These are phyloP conservation scores for Anticlea derivata DNA, from an alignment of 2,888 invertebrate genomes.

Conservation along the genomic window DNA sequence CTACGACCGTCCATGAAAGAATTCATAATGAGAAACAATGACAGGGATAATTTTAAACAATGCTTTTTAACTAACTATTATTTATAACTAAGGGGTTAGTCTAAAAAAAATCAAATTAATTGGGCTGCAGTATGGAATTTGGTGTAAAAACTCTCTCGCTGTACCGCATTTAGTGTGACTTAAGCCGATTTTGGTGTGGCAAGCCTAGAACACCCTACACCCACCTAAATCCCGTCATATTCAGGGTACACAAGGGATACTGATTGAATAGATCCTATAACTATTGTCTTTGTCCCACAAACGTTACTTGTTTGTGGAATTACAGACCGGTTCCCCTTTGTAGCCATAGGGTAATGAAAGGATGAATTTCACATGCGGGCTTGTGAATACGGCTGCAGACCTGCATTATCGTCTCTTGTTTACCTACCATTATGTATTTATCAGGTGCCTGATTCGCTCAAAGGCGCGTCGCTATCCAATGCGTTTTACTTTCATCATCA, in stretches of 20 bases:
- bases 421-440: conserved; percentile 30
- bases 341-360: conserved; percentile 45
- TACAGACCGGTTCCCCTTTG: conserved; percentile 21
- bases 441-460: conserved; percentile 16
- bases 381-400: conserved; percentile 39
- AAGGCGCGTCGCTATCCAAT: conserved; percentile 14
- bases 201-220: not conserved
- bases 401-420: conserved; percentile 35
- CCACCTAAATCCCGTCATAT: not conserved
- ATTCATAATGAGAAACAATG: too few species aligned
- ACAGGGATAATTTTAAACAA: too few species aligned
- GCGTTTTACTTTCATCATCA: too few species aligned
- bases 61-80: too few species aligned
- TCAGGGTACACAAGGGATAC: not conserved
- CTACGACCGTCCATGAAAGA: too few species aligned
- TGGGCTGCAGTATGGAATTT: too few species aligned
- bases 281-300: conserved; percentile 12
- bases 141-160: too few species aligned
- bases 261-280: conserved; percentile 16
- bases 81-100: too few species aligned
- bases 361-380: conserved; percentile 52
- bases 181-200: not conserved
- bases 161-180: not conserved
- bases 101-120: too few species aligned
- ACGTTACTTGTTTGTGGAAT: conserved; percentile 22